Conservation (phyloP, 2,797 vertebrate species). For the Cetoscarus ocellatus region DNA sequence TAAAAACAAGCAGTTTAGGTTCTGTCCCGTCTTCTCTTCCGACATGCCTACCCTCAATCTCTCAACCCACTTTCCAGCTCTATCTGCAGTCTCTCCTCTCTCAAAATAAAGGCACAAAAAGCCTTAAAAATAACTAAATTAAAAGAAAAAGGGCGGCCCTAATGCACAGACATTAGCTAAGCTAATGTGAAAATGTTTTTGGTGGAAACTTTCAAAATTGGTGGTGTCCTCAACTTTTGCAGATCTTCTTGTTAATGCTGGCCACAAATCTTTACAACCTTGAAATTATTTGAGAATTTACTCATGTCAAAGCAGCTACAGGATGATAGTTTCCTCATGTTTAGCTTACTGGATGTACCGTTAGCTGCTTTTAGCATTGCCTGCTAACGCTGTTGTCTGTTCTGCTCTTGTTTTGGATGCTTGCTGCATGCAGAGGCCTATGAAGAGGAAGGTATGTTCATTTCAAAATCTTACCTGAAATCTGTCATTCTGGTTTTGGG, state of each 20-base stretch:
- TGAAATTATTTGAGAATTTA: constrained; percentile 35
- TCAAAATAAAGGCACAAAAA: too few species aligned
- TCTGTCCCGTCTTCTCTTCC: too few species aligned
- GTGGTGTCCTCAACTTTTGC: too few species aligned
- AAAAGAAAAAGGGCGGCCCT: too few species aligned
- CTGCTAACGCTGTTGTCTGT: constrained; percentile 75
- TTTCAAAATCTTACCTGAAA: constrained; percentile 27
- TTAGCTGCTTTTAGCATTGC: constrained; percentile 18
- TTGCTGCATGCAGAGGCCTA: constrained; percentile 86
- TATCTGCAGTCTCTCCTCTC: too few species aligned
- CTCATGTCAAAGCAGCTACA: constrained; percentile 8
- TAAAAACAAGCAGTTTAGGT: too few species aligned
- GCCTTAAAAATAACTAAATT: too few species aligned
- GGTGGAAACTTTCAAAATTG: too few species aligned
- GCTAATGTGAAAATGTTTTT: too few species aligned
- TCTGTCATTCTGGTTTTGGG: constrained; percentile 74
- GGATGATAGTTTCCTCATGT: constrained; percentile 7
- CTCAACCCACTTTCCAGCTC: too few species aligned
- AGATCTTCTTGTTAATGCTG: background rate
- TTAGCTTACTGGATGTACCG: constrained; percentile 2
- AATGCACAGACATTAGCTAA: too few species aligned
- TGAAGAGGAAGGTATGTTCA: constrained; percentile 86
- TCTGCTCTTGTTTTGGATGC: constrained; percentile 80
- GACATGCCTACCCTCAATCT: too few species aligned
- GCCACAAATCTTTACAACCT: background rate